A percentile compares a stretch with the other conserved stretches of the same genome.
phyloP scores from a whole-genome alignment of 92 coral and sea anemone genomes.

The Bergia puertoricense region DNA sequence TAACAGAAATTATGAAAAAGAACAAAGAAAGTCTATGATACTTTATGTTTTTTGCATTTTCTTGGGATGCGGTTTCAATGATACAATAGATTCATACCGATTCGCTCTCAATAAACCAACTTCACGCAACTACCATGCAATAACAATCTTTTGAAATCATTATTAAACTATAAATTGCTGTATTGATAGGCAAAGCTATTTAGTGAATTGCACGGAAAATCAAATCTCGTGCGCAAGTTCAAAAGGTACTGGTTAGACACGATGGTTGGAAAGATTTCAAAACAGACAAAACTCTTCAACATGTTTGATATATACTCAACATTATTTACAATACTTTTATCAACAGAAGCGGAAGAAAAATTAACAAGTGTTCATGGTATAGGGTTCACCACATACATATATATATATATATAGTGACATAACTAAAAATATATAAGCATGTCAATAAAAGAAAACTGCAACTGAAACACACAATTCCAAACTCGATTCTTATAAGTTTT shows the following conservation, averaged over 20 bases:
- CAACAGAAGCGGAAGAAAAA: not conserved
- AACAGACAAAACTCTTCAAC: too few relatives aligned
- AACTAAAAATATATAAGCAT: too few relatives aligned
- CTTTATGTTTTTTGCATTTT: not conserved
- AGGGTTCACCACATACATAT: not conserved
- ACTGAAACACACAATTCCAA: too few relatives aligned
- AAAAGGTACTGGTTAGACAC: not conserved
- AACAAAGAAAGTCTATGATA: not conserved
- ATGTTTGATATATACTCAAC: too few relatives aligned
- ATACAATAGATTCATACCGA: not conserved
- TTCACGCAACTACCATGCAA: not conserved
- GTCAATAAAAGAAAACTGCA: too few relatives aligned
- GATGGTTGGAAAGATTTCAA: not conserved
- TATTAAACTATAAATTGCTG: not conserved
- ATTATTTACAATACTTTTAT: not conserved
- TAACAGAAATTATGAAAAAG: not conserved
- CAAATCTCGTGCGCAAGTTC: not conserved
- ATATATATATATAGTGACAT: not conserved
- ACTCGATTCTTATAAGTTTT: too few relatives aligned
- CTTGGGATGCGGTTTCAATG: not conserved
- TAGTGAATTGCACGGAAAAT: not conserved
- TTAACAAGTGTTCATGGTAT: too few relatives aligned
- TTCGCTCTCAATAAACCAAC: not conserved
- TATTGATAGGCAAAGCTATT: not conserved
- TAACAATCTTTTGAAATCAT: not conserved